A percentile compares a stretch with the other conserved stretches of the same genome.
Conservation (phyloP, 2,113 vertebrate genomes). For the Leucosticte australis region DNA sequence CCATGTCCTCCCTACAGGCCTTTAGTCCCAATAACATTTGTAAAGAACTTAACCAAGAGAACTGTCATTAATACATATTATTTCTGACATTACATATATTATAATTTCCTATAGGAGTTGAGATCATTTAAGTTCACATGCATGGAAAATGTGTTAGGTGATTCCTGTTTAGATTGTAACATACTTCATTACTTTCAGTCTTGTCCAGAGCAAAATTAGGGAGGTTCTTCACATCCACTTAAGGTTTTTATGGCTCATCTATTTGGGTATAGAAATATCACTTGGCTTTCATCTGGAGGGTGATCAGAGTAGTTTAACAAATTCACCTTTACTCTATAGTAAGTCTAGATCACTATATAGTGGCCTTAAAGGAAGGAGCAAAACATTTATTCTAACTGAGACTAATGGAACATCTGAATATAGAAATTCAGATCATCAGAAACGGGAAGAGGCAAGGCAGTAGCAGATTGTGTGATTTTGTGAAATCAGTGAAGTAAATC, state of each 20-base stretch:
- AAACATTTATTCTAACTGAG: neutral
- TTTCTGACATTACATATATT: neutral
- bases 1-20: neutral
- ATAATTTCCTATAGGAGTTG: neutral
- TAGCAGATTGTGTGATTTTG: neutral
- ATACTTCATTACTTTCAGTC: neutral
- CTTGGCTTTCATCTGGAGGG: neutral
- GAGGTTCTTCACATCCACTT: neutral
- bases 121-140: neutral
- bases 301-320: neutral
- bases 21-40: neutral
- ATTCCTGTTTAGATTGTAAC: neutral
- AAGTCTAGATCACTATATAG: neutral
- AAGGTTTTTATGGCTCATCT: neutral
- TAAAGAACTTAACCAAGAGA: neutral
- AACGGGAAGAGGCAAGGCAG: neutral
- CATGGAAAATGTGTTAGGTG: neutral
- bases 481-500: neutral
- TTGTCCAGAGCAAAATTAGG: neutral
- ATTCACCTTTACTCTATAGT: neutral
- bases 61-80: neutral
- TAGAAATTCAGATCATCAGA: neutral
- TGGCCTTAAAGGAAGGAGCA: neutral
- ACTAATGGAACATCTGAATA: neutral
- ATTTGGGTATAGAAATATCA: neutral